A percentile compares a stretch with the other conserved stretches of the same genome.
Conservation (phyloP, 2,113 vertebrate genomes). For the Catharus fuscescens region DNA sequence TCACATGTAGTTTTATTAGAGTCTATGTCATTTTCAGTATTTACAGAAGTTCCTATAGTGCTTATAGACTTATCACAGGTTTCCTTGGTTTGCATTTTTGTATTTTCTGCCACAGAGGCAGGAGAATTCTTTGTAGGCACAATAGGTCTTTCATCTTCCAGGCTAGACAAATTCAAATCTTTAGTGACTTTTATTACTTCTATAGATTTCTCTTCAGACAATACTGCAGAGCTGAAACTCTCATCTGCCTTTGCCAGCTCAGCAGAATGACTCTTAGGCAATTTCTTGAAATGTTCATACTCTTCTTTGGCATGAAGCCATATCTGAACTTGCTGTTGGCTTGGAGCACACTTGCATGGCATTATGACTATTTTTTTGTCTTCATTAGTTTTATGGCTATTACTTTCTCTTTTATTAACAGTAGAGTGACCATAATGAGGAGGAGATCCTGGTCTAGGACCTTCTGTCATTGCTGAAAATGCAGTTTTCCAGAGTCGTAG, state of each 20-base stretch:
- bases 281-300: conserved; percentile 85
- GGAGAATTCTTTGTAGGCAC: conserved; percentile 68
- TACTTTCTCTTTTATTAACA: conserved; percentile 62
- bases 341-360: conserved; percentile 94
- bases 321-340: conserved; percentile 85
- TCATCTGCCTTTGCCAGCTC: conserved; percentile 63
- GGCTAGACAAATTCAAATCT: conserved; percentile 48
- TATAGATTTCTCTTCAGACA: conserved; percentile 62
- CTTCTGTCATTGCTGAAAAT: conserved; percentile 91
- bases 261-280: conserved; percentile 62
- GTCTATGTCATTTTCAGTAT: conserved; percentile 16
- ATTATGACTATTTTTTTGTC: conserved; percentile 92
- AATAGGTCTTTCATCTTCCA: conserved; percentile 62
- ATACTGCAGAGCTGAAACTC: conserved; percentile 11
- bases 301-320: conserved; percentile 96
- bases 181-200: conserved; percentile 63
- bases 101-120: conserved; percentile 51
- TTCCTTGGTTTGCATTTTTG: conserved; percentile 60
- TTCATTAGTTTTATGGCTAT: conserved; percentile 71
- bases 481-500: conserved; percentile 95
- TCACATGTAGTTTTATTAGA: conserved; percentile 45
- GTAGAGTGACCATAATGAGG: conserved; percentile 58
- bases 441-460: conserved; percentile 77
- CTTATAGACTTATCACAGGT: conserved; percentile 63
- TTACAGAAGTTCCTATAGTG: conserved; percentile 57